Evolutionary conservation across 2,888 invertebrate species (phyloP).

Genomic region (Limnephilus auricula): DNA sequence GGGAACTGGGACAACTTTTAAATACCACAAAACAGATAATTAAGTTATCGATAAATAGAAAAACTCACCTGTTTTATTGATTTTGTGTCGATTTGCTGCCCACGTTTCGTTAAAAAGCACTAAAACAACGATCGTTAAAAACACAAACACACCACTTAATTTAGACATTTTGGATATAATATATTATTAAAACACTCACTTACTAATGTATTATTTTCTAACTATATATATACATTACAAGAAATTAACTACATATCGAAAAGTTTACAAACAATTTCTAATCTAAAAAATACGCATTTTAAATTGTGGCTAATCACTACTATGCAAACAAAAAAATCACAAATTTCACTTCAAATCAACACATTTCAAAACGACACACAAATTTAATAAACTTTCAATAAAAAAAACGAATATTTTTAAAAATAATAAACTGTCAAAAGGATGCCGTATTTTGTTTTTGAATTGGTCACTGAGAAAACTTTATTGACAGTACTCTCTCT

Average conservation of each 20-base stretch:
- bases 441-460: not conserved
- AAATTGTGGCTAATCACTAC: not conserved
- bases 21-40: not conserved
- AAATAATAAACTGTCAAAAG: not conserved
- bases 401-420: not conserved
- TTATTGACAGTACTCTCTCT: not conserved
- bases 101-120: slow-evolving; percentile 21
- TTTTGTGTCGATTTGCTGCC: slow-evolving; percentile 46
- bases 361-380: not conserved
- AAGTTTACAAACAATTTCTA: not conserved
- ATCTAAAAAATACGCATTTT: not conserved
- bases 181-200: slow-evolving; percentile 11
- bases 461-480: not conserved
- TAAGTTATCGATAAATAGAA: not conserved
- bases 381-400: not conserved
- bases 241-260: slow-evolving; percentile 20
- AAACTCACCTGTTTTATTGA: slow-evolving; percentile 37
- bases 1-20: not conserved
- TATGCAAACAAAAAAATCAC: not conserved
- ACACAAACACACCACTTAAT: slow-evolving; percentile 36
- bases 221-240: not conserved
- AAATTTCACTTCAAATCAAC: slow-evolving; percentile 16
- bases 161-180: slow-evolving; percentile 50
- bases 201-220: not conserved
- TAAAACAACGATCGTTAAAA: slow-evolving; percentile 13